Base-by-base conservation (phyloP, 2,797 vertebrate species). In the Synanceia verrucosa region DNA sequence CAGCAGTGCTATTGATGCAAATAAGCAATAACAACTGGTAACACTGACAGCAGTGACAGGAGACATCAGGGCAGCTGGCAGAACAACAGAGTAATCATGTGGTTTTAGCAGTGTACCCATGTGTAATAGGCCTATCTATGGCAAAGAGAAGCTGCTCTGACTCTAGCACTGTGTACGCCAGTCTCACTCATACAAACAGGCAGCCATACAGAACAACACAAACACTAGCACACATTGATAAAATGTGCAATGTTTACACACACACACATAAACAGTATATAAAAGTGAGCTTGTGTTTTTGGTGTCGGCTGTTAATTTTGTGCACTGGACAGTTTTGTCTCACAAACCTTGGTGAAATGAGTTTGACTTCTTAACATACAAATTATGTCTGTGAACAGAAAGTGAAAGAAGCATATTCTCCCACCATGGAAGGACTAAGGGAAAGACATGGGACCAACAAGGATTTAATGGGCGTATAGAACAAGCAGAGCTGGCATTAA, bases 191-290 rank as follows among this genome's bases (percentile, higher is more conserved):
- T 57, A 73, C 69, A 70, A 18, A 66, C 79, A 71, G 60, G 52
- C 73, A 69, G 51, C 62, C 83, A 75, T 53, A 67, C 87, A 61
- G 52, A 36, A 73, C 79, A 78, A 12, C 52, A 36, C 52, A 84
- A 74, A 81, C 58, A 82, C 86, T 91, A 84, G 75, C 88, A 82
- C 72, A 92, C 90, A 88, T 62, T 83, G 70, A 91, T 86, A 73
- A 74, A 74, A 87, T 77, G 61, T 85, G 63, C 29, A 69, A 90
- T 83, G 85, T 85, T 73, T 67, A 58, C 68, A 87, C 60, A 83
- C 21, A 85, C 47, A 85, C n/a, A 66, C 34, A 57, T 11, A 44
- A 68, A 53, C 4, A 71, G 46, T 56, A 60, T 70, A 65, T 58
- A 33, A 66, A 67, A 70, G 51, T 76, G 44, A 74, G 34, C 51